Conservation (phyloP, 1,140 invertebrate genomes). For the Pseudomyrmex gracilis region DNA sequence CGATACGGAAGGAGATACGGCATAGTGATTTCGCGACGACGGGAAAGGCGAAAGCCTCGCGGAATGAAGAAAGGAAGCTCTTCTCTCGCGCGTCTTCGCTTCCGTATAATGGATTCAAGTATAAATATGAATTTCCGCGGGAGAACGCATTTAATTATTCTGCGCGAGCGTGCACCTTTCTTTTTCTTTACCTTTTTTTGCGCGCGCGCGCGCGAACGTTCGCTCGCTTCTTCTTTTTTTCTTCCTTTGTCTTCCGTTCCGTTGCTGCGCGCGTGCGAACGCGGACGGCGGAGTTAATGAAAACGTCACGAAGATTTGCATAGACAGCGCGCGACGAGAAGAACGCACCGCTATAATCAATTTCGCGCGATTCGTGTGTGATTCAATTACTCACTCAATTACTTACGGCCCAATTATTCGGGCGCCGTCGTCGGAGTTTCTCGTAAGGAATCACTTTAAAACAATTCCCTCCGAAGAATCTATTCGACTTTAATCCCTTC, state of each 20-base stretch:
- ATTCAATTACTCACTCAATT: conserved; percentile 68
- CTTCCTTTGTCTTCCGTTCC: conserved; percentile 29
- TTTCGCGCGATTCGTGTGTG: conserved; percentile 66
- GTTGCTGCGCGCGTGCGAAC: neutral
- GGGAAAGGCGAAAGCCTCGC: neutral
- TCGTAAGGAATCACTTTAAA: neutral
- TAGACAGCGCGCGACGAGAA: conserved; percentile 53
- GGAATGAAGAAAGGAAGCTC: conserved; percentile 4
- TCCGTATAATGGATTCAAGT: conserved; percentile 73
- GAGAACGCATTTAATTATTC: conserved; percentile 76
- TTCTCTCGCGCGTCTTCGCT: conserved; percentile 49
- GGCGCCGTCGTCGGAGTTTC: conserved; percentile 27
- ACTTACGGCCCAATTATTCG: conserved; percentile 62
- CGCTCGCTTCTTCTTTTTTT: conserved; percentile 51
- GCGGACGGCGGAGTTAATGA: conserved; percentile 72
- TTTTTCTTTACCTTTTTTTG: conserved; percentile 26
- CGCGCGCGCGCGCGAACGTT: neutral
- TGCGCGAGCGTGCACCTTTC: conserved; percentile 54
- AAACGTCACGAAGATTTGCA: conserved; percentile 77
- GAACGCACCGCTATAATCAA: conserved; percentile 67
- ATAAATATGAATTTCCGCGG: conserved; percentile 76
- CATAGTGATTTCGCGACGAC: conserved; percentile 23
- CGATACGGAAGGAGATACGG: neutral
- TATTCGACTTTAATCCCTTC: conserved; percentile 20
- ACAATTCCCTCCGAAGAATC: conserved; percentile 6